A percentile compares a stretch with the other conserved stretches of the same genome.
Evolutionary conservation across 2,113 vertebrate species (phyloP).

Genomic region (Oreochromis niloticus): DNA sequence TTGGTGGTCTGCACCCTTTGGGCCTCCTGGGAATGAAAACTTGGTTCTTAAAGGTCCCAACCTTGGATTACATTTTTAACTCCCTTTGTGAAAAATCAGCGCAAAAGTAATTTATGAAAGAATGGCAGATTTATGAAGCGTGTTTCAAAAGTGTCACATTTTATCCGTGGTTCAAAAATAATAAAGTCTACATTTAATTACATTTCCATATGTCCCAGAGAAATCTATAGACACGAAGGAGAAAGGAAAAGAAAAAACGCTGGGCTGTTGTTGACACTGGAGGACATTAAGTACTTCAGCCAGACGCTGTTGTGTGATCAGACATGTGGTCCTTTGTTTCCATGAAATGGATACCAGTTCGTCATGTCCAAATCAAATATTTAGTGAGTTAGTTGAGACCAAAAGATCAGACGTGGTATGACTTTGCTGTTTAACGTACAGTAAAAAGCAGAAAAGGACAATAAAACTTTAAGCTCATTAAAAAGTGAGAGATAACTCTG

Average conservation of each 20-base stretch:
- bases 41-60: not conserved
- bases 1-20: constrained; percentile 6
- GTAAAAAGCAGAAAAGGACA: not conserved
- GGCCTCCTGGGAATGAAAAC: not conserved
- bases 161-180: not conserved
- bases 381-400: not conserved
- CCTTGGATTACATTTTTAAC: not conserved
- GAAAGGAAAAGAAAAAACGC: not conserved
- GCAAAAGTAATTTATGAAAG: not conserved
- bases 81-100: not conserved
- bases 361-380: constrained; percentile 19
- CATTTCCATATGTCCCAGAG: constrained; percentile 8
- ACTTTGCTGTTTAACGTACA: not conserved
- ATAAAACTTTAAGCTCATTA: not conserved
- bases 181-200: not conserved
- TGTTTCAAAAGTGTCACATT: not conserved
- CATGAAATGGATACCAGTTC: not conserved
- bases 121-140: not conserved
- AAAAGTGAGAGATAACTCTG: not conserved
- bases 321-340: not conserved
- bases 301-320: not conserved
- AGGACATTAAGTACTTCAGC: not conserved
- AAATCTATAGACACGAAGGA: not conserved
- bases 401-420: not conserved
- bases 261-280: not conserved